Conservation (phyloP, 1,140 invertebrate species). For the Bilobella aurantiaca region DNA sequence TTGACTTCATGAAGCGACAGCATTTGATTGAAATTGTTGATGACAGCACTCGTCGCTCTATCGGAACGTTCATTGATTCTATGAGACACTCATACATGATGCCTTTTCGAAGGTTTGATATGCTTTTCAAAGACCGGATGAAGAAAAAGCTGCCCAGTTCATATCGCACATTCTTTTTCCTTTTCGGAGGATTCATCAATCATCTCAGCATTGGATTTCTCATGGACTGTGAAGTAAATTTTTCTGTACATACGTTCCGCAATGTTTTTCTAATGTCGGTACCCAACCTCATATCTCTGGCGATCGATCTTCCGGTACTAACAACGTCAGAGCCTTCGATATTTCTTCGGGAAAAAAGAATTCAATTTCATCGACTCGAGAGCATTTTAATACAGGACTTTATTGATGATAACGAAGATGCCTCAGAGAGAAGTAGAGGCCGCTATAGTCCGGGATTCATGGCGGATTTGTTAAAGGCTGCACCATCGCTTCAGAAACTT, state of each 20-base stretch:
- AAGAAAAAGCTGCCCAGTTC: background rate
- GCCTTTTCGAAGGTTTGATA: background rate
- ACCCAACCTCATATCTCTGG: background rate
- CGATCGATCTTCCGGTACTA: background rate
- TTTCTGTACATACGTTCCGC: background rate
- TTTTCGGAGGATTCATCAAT: background rate
- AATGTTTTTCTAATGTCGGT: background rate
- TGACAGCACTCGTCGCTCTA: background rate
- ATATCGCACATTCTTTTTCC: background rate
- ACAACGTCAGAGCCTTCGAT: background rate
- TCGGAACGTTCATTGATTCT: background rate
- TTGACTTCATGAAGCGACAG: background rate
- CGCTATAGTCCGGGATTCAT: background rate
- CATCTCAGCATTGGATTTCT: conserved; percentile 5
- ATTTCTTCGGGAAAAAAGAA: background rate
- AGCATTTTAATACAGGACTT: conserved; percentile 1
- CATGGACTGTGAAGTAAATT: background rate
- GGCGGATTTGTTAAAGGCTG: background rate
- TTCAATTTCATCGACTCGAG: conserved; percentile 1
- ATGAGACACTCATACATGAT: background rate
- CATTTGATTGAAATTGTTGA: background rate
- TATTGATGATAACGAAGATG: background rate
- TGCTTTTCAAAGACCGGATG: background rate
- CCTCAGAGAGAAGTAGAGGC: background rate
- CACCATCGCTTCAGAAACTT: background rate